Conservation (phyloP, 2,888 invertebrate species). For the Cheilosia impressa region DNA sequence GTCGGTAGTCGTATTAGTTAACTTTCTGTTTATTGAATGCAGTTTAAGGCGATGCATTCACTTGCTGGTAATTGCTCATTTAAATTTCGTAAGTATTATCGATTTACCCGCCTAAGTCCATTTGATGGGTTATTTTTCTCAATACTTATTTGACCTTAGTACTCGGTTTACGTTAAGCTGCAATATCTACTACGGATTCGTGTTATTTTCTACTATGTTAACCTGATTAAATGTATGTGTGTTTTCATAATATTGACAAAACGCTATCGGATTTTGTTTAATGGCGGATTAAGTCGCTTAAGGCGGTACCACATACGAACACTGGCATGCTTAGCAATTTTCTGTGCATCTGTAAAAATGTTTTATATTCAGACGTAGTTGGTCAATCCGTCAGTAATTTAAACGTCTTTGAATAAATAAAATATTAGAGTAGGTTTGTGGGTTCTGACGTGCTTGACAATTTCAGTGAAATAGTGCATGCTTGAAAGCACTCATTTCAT, state of each 20-base stretch:
- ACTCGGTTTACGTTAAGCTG: slow-evolving; percentile 11
- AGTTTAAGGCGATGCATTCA: background rate
- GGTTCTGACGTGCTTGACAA: no score
- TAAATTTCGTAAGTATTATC: slow-evolving; percentile 21
- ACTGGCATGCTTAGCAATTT: background rate
- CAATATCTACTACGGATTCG: slow-evolving; percentile 21
- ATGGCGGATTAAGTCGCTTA: slow-evolving; percentile 5
- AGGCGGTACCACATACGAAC: background rate
- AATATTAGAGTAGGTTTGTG: no score
- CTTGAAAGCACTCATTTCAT: no score
- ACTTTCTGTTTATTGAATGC: background rate
- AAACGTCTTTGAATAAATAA: no score
- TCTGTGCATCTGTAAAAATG: no score
- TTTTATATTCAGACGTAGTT: no score
- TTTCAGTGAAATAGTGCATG: no score
- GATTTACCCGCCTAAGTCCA: slow-evolving; percentile 15
- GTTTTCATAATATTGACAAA: slow-evolving; percentile 16
- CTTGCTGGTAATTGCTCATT: slow-evolving; percentile 4
- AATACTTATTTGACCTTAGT: background rate
- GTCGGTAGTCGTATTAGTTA: background rate
- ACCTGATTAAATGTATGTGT: slow-evolving; percentile 14
- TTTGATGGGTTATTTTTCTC: slow-evolving; percentile 15
- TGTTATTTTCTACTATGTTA: slow-evolving; percentile 15
- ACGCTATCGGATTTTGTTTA: background rate
- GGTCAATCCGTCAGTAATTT: no score